Evolutionary conservation across 2,113 vertebrate species (phyloP), one percentile per base, ranked within the genome.

Genomic region (Protomyctophum bolini): DNA sequence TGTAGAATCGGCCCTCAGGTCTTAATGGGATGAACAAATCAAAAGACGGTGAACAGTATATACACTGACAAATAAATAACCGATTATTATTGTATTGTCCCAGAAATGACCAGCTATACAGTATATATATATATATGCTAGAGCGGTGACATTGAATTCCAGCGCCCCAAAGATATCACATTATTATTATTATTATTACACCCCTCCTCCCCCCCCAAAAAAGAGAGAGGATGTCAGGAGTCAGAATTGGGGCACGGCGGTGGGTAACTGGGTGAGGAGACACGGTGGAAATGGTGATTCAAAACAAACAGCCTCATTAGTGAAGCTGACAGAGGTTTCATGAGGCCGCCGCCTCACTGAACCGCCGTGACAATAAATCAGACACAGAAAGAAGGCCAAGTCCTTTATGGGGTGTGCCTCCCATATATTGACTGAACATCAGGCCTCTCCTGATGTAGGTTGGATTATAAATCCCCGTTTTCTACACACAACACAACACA

Each of bases 331-430:
- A 92, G 88, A 91, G 91, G 92, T 92, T 95, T 94, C 91, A 93
- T 83, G 91, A 92, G 91, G 87, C 85, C 77, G 84, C 90, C 91
- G 91, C 89, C 90, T 81, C 77, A 81, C 90, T 81, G 79, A 81
- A 91, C 87, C 82, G 84, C 79, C 70, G 14, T 47, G 85, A 86
- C 90, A 81, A 93, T 95, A 94, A 95, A 95, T 95, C 94, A 95
- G 73, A 76, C 7, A 12, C 14, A 75, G 75, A 81, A 91, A 92
- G 92, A 92, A 92, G 91, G 91, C 91, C 84, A 89, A 82, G 89
- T 89, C 85, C 90, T 91, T 87, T 88, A 91, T 90, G 90, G 91
- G 87, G 89, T 88, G 86, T 74, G 77, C 91, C 92, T 92, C 90
- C 90, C 90, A 91, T 91, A 88, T 90, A 88, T 89, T 87, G 88